A percentile compares a stretch with the other conserved stretches of the same genome.
These are phyloP conservation scores for Neoscelio sp. DNA, from an alignment of 2,888 invertebrate genomes.

Conservation along the genomic window DNA sequence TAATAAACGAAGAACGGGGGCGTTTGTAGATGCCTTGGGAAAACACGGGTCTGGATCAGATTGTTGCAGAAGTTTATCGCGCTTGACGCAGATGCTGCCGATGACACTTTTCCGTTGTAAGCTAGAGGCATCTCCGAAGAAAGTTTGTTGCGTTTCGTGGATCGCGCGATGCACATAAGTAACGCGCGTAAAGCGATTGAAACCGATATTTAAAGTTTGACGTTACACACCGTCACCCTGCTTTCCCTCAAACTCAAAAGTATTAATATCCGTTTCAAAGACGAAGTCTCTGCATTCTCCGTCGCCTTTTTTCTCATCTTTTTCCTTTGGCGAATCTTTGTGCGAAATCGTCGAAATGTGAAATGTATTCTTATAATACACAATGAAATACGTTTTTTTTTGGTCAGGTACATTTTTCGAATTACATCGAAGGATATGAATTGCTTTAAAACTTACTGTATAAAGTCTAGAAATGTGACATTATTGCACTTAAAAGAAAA, in stretches of 20 bases:
- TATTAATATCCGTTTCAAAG: constrained; percentile 60
- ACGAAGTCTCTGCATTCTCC: constrained; percentile 24
- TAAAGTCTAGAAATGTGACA: too few species aligned
- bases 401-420: constrained; percentile 8
- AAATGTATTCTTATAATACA: constrained; percentile 40
- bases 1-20: constrained; percentile 50
- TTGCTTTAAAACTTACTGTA: background rate
- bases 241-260: constrained; percentile 38
- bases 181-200: constrained; percentile 62
- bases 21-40: constrained; percentile 50
- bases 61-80: constrained; percentile 66
- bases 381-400: constrained; percentile 5
- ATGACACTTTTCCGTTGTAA: constrained; percentile 64
- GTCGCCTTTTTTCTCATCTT: constrained; percentile 4
- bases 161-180: constrained; percentile 63
- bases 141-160: constrained; percentile 65
- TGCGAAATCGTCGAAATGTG: constrained; percentile 30
- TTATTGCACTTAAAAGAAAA: too few species aligned
- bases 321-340: constrained; percentile 22
- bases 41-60: constrained; percentile 62
- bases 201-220: constrained; percentile 67
- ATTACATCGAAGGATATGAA: constrained; percentile 12
- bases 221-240: constrained; percentile 21
- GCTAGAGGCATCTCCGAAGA: constrained; percentile 55
- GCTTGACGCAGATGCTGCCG: constrained; percentile 62